phyloP scores from a whole-genome alignment of 2,797 vertebrate species.

The Molothrus aeneus region DNA sequence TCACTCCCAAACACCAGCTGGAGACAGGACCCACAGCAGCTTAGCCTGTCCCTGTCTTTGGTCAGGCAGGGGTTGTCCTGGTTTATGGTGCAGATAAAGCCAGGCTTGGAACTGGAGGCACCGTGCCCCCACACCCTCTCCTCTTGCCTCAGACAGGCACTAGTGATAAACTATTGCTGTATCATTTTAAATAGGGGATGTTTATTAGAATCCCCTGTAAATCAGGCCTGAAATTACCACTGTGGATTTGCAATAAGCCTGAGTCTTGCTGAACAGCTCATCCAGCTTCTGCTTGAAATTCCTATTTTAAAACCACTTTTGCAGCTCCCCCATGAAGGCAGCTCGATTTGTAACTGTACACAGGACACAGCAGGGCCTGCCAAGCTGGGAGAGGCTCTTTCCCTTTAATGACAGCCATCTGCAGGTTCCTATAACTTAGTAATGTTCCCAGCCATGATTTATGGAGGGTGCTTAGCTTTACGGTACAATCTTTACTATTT shows the following conservation, averaged over 20 bases:
- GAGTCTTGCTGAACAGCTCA: background rate
- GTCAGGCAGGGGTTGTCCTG: background rate
- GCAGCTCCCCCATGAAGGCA: background rate
- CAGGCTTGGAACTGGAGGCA: background rate
- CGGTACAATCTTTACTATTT: conserved; percentile 55
- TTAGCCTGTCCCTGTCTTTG: background rate
- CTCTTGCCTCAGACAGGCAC: fast-evolving
- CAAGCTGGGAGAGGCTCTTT: conserved; percentile 2
- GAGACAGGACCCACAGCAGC: background rate
- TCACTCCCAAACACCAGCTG: background rate
- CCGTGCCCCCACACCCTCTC: background rate
- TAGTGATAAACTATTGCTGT: background rate
- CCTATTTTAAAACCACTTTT: conserved; percentile 23
- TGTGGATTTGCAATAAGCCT: background rate
- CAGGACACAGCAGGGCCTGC: fast-evolving
- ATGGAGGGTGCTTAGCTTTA: conserved; percentile 46
- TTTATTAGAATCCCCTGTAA: background rate
- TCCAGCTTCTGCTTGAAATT: background rate
- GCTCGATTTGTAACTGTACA: background rate
- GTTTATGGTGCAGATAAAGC: background rate
- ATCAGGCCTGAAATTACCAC: background rate
- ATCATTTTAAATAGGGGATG: background rate
- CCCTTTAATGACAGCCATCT: conserved; percentile 55
- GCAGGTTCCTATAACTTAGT: conserved; percentile 42
- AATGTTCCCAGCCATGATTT: conserved; percentile 48